These are phyloP conservation scores for Melanotaenia maccullochi DNA, from an alignment of 2,797 vertebrate genomes.

Conservation along the genomic window DNA sequence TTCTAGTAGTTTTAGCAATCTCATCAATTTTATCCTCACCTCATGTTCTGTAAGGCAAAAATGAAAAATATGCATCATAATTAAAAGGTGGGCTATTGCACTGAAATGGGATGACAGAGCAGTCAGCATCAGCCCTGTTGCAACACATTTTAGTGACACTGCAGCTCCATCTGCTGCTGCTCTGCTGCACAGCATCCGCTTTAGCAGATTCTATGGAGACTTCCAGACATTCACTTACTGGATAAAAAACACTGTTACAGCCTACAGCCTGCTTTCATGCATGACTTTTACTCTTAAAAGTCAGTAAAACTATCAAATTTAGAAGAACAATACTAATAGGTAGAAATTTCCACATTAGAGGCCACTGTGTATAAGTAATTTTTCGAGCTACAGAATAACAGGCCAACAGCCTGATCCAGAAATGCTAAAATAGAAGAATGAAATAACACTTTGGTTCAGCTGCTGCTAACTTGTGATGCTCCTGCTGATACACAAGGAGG, in stretches of 20 bases:
- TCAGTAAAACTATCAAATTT: background rate
- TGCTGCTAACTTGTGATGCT: conserved; percentile 44
- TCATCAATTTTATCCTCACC: too few relatives aligned
- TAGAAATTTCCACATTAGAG: too few relatives aligned
- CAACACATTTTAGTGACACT: background rate
- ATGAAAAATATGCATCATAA: background rate
- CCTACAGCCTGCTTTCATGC: background rate
- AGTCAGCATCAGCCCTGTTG: background rate
- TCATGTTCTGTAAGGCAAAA: too few relatives aligned
- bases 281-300: background rate
- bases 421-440: conserved; percentile 6
- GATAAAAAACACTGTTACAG: background rate
- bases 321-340: background rate
- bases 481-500: conserved; percentile 58
- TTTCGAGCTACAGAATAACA: conserved; percentile 28
- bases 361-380: too few relatives aligned
- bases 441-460: background rate
- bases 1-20: too few relatives aligned
- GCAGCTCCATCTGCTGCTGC: conserved; percentile 23
- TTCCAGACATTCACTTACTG: too few relatives aligned
- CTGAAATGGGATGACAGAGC: background rate
- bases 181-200: conserved; percentile 3
- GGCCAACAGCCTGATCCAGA: conserved; percentile 21
- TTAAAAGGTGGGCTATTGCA: background rate
- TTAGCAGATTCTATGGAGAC: background rate